These are phyloP conservation scores for Agrypnia vestita DNA, from an alignment of 1,140 invertebrate genomes.

Conservation along the genomic window DNA sequence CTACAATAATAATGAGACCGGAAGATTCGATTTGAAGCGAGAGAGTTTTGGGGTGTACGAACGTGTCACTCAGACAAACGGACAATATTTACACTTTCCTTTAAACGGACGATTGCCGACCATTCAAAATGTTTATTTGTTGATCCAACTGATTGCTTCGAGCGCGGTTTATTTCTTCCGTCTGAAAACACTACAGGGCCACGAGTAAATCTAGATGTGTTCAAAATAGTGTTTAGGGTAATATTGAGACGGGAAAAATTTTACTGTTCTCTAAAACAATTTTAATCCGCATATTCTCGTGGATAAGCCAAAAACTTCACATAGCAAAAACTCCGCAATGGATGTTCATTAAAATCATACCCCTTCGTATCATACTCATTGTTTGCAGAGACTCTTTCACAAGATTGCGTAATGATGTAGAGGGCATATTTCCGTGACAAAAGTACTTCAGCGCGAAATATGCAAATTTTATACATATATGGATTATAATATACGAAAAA, in stretches of 20 bases:
- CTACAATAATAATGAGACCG: conserved; percentile 57
- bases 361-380: neutral
- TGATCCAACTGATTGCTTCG: conserved; percentile 34
- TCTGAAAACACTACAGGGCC: neutral
- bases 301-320: too few relatives aligned
- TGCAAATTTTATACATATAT: too few relatives aligned
- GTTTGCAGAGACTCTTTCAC: conserved; percentile 32
- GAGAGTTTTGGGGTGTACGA: conserved; percentile 23
- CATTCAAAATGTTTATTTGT: conserved; percentile 10
- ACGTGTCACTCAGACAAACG: conserved; percentile 58
- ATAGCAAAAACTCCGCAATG: neutral
- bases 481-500: too few relatives aligned
- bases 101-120: conserved; percentile 12
- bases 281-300: too few relatives aligned
- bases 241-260: too few relatives aligned
- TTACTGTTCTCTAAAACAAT: too few relatives aligned
- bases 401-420: conserved; percentile 37
- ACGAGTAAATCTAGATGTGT: too few relatives aligned
- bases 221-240: too few relatives aligned
- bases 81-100: conserved; percentile 57
- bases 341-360: conserved; percentile 46
- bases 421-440: neutral
- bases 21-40: conserved; percentile 57
- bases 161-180: neutral
- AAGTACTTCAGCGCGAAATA: too few relatives aligned